Conservation (phyloP, 1,140 invertebrate genomes). For the Mycetomoellerius zeteki region DNA sequence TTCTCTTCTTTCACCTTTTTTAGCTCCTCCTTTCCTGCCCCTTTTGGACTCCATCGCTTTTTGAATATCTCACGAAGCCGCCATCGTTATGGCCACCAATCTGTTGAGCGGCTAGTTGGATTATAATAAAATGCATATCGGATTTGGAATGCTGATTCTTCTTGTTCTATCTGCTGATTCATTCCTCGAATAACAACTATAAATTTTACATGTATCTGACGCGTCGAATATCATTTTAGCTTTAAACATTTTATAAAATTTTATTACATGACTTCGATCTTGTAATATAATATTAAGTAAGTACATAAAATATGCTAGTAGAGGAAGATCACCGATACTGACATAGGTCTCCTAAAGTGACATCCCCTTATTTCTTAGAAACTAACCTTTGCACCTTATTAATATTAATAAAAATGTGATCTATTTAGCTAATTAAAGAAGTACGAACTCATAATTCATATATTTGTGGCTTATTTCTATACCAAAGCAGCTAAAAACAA, state of each 20-base stretch:
- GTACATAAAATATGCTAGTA: not conserved
- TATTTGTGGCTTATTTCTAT: too few species aligned
- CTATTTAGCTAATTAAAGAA: too few species aligned
- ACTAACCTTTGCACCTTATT: too few species aligned
- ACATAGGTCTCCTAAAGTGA: too few species aligned
- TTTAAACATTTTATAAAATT: not conserved
- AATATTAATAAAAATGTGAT: too few species aligned
- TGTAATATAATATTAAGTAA: not conserved
- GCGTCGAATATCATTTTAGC: not conserved
- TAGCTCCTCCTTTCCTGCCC: conserved; percentile 68
- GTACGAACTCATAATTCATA: too few species aligned
- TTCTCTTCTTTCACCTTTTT: conserved; percentile 71
- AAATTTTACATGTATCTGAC: not conserved
- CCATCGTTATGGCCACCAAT: conserved; percentile 78
- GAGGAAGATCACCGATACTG: too few species aligned
- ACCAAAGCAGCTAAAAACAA: too few species aligned
- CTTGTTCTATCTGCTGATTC: not conserved
- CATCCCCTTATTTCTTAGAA: too few species aligned
- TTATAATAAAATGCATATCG: conserved; percentile 73
- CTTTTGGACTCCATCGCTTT: conserved; percentile 74
- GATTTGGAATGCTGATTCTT: conserved; percentile 60
- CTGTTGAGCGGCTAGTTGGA: conserved; percentile 47
- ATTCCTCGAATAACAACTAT: not conserved
- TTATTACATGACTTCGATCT: not conserved
- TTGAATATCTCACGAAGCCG: conserved; percentile 79